Percentiles rank a stretch among this genome's conserved stretches.
Conservation (phyloP, 2,888 invertebrate species). For the Lottia gigantea region DNA sequence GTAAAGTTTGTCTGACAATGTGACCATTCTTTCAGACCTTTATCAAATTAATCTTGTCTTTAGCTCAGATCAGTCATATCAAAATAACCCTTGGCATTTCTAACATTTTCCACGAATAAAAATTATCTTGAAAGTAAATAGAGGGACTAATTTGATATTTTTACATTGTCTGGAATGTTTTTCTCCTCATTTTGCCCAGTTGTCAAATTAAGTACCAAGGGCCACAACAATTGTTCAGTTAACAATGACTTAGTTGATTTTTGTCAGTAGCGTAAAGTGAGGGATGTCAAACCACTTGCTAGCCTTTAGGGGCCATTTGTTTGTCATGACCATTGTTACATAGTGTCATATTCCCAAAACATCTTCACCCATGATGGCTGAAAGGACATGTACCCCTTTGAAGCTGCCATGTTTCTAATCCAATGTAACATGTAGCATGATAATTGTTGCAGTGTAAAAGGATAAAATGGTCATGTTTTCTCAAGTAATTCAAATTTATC, state of each 20-base stretch:
- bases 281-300: too few relatives aligned
- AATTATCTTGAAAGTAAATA: constrained; percentile 4
- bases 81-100: constrained; percentile 3
- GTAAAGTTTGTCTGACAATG: background rate
- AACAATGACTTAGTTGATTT: constrained; percentile 3
- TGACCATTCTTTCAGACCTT: background rate
- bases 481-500: too few relatives aligned
- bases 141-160: constrained; percentile 10
- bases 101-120: background rate
- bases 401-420: too few relatives aligned
- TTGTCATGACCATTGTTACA: too few relatives aligned
- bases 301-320: too few relatives aligned
- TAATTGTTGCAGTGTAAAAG: too few relatives aligned
- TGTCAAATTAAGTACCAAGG: background rate
- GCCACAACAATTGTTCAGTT: background rate
- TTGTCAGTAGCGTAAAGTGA: background rate
- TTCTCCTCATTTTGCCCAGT: background rate
- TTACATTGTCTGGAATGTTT: background rate
- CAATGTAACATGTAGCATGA: too few relatives aligned
- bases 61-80: background rate
- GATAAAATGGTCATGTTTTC: too few relatives aligned
- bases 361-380: too few relatives aligned
- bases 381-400: too few relatives aligned
- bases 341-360: too few relatives aligned
- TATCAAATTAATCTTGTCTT: background rate